These are phyloP conservation scores for Brevipalpus yothersi DNA, from an alignment of 1,140 invertebrate genomes.

Conservation along the genomic window DNA sequence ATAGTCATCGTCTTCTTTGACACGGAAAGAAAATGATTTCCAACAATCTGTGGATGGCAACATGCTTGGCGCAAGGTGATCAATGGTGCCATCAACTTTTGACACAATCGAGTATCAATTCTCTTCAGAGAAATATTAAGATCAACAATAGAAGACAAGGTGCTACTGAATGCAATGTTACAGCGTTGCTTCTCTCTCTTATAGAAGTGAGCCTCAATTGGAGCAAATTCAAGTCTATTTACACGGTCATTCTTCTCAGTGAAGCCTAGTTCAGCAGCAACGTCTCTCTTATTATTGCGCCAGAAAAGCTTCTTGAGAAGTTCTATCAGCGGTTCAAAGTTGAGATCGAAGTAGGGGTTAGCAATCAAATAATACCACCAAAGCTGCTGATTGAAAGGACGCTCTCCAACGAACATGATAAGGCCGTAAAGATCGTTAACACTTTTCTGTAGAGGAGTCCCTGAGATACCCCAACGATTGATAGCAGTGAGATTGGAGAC, in stretches of 20 bases:
- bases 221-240: background rate
- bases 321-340: constrained; percentile 23
- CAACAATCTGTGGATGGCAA: constrained; percentile 38
- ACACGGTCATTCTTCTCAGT: constrained; percentile 13
- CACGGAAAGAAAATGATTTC: constrained; percentile 29
- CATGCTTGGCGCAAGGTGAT: constrained; percentile 22
- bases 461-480: constrained; percentile 45
- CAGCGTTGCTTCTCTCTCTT: background rate
- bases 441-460: constrained; percentile 41
- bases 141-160: background rate
- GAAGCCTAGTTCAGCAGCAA: constrained; percentile 29
- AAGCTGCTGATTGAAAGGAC: constrained; percentile 27
- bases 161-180: background rate
- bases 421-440: constrained; percentile 40
- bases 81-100: constrained; percentile 1
- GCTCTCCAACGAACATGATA: constrained; percentile 35
- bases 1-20: constrained; percentile 34
- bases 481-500: constrained; percentile 27
- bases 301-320: constrained; percentile 36
- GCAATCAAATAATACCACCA: constrained; percentile 26
- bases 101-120: constrained; percentile 21
- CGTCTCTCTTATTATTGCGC: constrained; percentile 38
- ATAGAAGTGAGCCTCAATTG: background rate
- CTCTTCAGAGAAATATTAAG: constrained; percentile 15
- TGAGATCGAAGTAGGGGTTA: constrained; percentile 18